Percentiles rank a stretch among this genome's conserved stretches.
These are phyloP conservation scores for Rhyacichthys aspro DNA, from an alignment of 2,797 vertebrate genomes.

Conservation along the genomic window DNA sequence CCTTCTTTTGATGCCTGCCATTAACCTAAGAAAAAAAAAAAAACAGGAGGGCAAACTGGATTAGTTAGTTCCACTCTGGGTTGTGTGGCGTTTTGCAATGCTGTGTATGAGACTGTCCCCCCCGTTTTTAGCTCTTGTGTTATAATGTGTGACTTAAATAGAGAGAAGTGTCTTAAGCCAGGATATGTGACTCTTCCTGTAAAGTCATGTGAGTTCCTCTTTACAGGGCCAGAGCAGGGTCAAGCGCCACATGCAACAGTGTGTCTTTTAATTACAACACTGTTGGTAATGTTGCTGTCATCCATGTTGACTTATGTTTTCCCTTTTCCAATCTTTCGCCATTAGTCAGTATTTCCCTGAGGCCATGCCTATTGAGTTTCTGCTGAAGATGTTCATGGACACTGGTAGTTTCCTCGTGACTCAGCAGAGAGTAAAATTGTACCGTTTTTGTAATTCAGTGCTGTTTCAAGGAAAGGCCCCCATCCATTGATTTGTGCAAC, in stretches of 20 bases:
- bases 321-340: slow-evolving; percentile 13
- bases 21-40: not conserved
- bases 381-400: slow-evolving; percentile 21
- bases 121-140: not conserved
- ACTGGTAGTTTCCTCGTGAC: not conserved
- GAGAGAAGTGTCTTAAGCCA: slow-evolving; percentile 16
- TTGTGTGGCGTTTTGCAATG: slow-evolving; percentile 1
- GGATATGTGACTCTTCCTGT: slow-evolving; percentile 53
- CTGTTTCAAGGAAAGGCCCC: slow-evolving; percentile 10
- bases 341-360: slow-evolving; percentile 41
- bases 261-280: not conserved
- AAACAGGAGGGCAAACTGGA: too few relatives aligned
- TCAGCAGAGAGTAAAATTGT: slow-evolving; percentile 7
- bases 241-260: slow-evolving; percentile 13
- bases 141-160: not conserved
- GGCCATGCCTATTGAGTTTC: slow-evolving; percentile 18
- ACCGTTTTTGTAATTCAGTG: slow-evolving; percentile 4
- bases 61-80: not conserved
- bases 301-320: slow-evolving; percentile 16
- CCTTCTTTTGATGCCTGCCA: not conserved
- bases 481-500: slow-evolving; percentile 3
- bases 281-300: not conserved
- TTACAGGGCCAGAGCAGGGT: slow-evolving; percentile 8
- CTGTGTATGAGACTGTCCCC: not conserved
- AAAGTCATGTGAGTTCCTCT: slow-evolving; percentile 36